Evolutionary conservation across 2,888 invertebrate species (phyloP), one percentile per base, ranked within the genome.

Genomic region (Abscondita cerata): DNA sequence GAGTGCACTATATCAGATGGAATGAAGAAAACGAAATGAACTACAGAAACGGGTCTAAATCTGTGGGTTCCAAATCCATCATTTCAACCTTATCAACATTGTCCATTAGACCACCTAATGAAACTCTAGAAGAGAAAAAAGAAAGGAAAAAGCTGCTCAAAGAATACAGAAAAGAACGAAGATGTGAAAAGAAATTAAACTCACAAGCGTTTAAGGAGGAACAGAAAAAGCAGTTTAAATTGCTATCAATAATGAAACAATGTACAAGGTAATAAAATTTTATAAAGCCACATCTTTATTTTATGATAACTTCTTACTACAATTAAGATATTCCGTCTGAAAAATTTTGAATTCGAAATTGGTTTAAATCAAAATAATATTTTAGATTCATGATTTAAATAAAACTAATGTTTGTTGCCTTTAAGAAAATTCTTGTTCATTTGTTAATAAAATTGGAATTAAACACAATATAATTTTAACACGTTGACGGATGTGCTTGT

Each of bases 121-220:
- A 96, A 82, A 86, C 87, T 0, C 78, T 86, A 0, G 92, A 93
- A 71, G 92, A 95, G 68, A 88, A 89, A 72, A 87, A 84, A 68
- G 87, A 89, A 72, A 83, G 96, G 1, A 96, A 96, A 78, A 86
- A 87, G 38, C 83, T 89, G 2, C 82, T 96, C 0, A 93, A 89
- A 76, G 91, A 91, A 69, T 92, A 91, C 73, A 85, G 92, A 71
- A 85, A 81, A 80, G 93, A 93, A 74, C 85, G 95, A 65, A 84
- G 94, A 75, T 75, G 88, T 52, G 95, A 95, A 76, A 89, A 88
- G 80, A 95, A 95, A 77, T 87, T 89, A 0, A 95, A 95, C 75
- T 84, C 85, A 9, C 83, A 87, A 33, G 93, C 92, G 0, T 95
- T 95, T 76, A 94, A 91, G 75, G 91, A 93, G 70, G 94, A 95